Evolutionary conservation across 2,113 vertebrate species (phyloP).

Genomic region (Chamaetylas fuelleborni): DNA sequence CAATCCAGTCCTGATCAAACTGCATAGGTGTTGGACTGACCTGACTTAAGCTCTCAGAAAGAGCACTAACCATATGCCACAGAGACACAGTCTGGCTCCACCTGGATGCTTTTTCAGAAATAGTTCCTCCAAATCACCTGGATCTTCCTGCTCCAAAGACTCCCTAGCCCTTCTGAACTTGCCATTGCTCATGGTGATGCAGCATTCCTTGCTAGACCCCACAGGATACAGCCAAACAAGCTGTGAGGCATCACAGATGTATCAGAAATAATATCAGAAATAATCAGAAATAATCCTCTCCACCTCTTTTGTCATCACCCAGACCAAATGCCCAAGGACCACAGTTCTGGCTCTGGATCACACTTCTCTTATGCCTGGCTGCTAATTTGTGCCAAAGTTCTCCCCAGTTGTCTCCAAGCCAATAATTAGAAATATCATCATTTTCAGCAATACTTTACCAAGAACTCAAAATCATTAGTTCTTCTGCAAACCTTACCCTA

Average conservation of each 20-base stretch:
- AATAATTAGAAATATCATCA: neutral
- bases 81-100: neutral
- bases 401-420: neutral
- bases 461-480: neutral
- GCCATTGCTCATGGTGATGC: neutral
- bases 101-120: neutral
- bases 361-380: neutral
- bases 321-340: neutral
- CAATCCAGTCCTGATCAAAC: neutral
- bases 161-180: neutral
- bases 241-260: neutral
- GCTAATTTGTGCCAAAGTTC: neutral
- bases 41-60: neutral
- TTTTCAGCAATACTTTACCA: neutral
- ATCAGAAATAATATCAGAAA: no score
- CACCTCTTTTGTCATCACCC: neutral
- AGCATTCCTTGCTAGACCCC: fast-evolving
- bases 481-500: neutral
- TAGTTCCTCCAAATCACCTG: neutral
- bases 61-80: neutral
- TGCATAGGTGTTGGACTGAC: neutral
- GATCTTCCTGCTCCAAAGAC: neutral
- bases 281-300: neutral
- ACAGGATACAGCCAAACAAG: fast-evolving
- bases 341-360: neutral